Base-by-base conservation (phyloP, 2,797 vertebrate species). In the Pteropus rufus region DNA sequence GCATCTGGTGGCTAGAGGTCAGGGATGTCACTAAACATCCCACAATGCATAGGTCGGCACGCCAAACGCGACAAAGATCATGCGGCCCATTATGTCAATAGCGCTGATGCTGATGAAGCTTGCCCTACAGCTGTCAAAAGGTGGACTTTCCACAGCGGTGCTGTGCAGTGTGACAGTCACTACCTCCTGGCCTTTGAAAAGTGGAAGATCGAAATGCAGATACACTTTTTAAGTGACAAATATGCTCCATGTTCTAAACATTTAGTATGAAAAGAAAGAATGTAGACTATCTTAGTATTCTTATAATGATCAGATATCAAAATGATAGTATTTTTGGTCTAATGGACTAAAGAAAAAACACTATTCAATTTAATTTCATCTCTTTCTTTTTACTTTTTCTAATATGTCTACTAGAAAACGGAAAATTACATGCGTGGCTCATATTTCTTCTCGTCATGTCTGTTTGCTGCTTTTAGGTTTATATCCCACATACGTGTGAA, bases 11-110 rank as follows among this genome's bases (percentile, higher is more conserved):
- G 29, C 5, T 3, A 1, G 15, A 15, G 14, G 11, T 15, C 80
- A 41, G 16, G 8, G 31, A 64, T 10, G 0, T 9, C 3, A 1
- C 16, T 12, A 10, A 44, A 52, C 34, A 46, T n/a, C 34, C 24
- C 6, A 3, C 0, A 0, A 3, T 24, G 52, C 24, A 19, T 5
- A 18, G 29, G 52, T 36, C 4, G 31, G 46, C 2, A 12, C 12
- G 7, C 16, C 26, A 1, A 16, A 60, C 60, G 2, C 6, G 24
- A 36, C 5, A 21, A 19, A 65, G 26, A 29, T 23, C 26, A 34
- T 1, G 3, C 3, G 14, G 23, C 11, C 36, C 29, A 7, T 36
- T 54, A 56, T 14, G 23, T 64, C n/a, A 29, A 12, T 0, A 21
- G 44, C 21, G 23, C 44, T 34, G 18, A 34, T 9, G 12, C 11